Base-by-base conservation (phyloP, 2,113 vertebrate genomes). In the Tor tambroides region DNA sequence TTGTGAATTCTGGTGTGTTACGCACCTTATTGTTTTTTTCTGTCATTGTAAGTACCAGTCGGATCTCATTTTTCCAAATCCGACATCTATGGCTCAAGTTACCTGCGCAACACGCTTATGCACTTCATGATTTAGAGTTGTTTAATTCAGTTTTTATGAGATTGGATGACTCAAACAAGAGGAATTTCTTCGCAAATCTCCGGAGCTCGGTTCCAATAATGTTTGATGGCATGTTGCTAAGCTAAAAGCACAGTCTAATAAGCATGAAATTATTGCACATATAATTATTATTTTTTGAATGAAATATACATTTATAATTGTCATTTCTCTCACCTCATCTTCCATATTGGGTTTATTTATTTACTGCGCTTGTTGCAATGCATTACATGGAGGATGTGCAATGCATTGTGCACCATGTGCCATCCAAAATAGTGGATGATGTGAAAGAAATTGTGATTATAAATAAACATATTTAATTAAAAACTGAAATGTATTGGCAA, bases 81-180 rank as follows among this genome's bases (percentile, higher is more conserved):
- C 0, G 4, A 26, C 35, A 61, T 80, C 35, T 17, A 63, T 80
- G 35, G 26, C 35, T 80, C 28, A 23, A 26, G 23, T 63, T 81
- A 28, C 21, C 78, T 35, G 6, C 32, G 12, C 76, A 30, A 11
- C 76, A 17, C 49, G 10, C 17, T 32, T 54, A 9, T 30, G 28
- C 28, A 78, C 28, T 32, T 78, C 76, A 61, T 80, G 54, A n/a
- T 78, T 32, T 78, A 11, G 28, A 56, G 46, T 56, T 59, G 19
- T 59, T 80, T 80, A 59, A 38, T 59, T 59, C 11, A 80, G 30
- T 59, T 59, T 59, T 59, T 59, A 80, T 38, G 6, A 35, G 32
- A 80, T 80, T 11, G 38, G 51, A 15, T 15, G 21, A 2, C 21
- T 80, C 21, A 80, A 59, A 80, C 77, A 59, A 28, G 10, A 54